phyloP scores from a whole-genome alignment of 2,113 vertebrate species.

The Vulpes vulpes region DNA sequence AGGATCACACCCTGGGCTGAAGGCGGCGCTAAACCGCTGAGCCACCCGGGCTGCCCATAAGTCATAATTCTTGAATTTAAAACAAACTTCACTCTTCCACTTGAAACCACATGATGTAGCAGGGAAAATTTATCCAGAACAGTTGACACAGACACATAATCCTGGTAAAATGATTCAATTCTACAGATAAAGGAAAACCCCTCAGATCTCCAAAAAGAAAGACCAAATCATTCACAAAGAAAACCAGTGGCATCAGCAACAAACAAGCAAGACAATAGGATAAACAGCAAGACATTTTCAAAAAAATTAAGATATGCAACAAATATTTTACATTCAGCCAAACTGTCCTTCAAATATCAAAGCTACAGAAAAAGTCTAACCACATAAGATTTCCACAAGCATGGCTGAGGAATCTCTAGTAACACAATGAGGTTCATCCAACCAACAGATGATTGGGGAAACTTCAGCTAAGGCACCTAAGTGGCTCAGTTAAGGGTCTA shows the following conservation, averaged over 20 bases:
- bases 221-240: background rate
- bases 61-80: background rate
- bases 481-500: no score
- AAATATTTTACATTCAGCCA: slow-evolving; percentile 47
- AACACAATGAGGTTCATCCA: background rate
- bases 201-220: background rate
- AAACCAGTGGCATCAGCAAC: background rate
- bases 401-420: background rate
- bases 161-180: background rate
- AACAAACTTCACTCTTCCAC: background rate
- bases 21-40: no score
- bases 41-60: no score
- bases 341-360: slow-evolving; percentile 17
- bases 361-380: background rate
- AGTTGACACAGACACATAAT: background rate
- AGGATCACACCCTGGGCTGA: no score
- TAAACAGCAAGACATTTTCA: background rate
- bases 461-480: background rate
- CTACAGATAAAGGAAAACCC: background rate
- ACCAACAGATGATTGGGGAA: background rate
- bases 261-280: background rate
- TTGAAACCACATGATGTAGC: background rate
- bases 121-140: background rate
- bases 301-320: background rate
- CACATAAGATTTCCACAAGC: slow-evolving; percentile 27